Evolutionary conservation across 2,113 vertebrate genomes (phyloP).

Genomic region (Python bivittatus): DNA sequence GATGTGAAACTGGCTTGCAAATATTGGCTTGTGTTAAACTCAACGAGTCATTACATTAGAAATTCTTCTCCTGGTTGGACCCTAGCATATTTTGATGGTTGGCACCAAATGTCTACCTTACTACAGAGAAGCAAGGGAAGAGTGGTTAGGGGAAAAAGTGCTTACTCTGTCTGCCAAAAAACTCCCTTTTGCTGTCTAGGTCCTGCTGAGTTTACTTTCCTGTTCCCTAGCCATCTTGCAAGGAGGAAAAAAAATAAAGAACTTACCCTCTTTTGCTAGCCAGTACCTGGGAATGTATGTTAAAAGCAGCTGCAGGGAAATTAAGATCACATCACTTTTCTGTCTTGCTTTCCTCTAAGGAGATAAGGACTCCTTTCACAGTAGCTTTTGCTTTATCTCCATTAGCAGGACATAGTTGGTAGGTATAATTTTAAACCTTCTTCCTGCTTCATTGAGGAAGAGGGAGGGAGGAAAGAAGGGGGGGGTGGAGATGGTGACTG

Average conservation of each 20-base stretch:
- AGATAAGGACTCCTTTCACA: neutral
- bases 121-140: neutral
- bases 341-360: neutral
- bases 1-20: neutral
- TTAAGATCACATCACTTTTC: neutral
- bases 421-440: neutral
- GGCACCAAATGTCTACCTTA: neutral
- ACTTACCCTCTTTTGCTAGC: neutral
- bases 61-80: neutral
- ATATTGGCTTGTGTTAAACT: neutral
- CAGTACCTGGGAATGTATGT: neutral
- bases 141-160: neutral
- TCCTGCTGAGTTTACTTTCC: neutral
- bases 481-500: too few species aligned
- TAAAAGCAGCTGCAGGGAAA: neutral
- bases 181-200: neutral
- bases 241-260: neutral
- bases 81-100: neutral
- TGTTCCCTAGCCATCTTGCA: neutral
- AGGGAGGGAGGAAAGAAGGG: neutral
- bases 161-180: neutral
- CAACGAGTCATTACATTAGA: neutral
- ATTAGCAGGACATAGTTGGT: neutral
- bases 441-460: neutral
- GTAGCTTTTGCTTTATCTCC: neutral